Percentiles rank a stretch among this genome's conserved stretches.
Evolutionary conservation across 2,797 vertebrate genomes (phyloP).

Genomic region (Aulostomus chinensis): DNA sequence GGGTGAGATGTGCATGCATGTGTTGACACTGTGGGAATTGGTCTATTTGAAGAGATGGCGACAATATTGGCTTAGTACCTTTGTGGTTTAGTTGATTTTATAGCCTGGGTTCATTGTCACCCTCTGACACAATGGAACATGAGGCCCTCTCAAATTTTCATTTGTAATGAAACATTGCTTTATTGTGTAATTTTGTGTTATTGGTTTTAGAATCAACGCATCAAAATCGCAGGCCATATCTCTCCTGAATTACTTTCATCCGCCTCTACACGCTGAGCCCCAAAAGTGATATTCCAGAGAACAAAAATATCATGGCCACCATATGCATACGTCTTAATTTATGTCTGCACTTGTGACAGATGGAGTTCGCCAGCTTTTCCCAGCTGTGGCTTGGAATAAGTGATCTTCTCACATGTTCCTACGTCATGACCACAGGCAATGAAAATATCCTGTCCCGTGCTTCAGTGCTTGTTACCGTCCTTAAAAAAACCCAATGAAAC

Average conservation of each 20-base stretch:
- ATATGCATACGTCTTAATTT: too few species aligned
- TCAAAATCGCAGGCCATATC: background rate
- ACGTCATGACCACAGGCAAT: too few species aligned
- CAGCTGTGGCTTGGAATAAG: too few species aligned
- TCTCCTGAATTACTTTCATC: background rate
- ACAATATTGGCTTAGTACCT: constrained; percentile 8
- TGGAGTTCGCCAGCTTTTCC: too few species aligned
- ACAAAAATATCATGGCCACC: background rate
- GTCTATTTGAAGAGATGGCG: constrained; percentile 7
- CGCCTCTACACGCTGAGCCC: background rate
- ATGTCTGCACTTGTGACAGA: too few species aligned
- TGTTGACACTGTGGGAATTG: constrained; percentile 2
- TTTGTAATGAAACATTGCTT: background rate
- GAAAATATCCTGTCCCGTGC: too few species aligned
- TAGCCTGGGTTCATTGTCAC: background rate
- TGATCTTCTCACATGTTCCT: too few species aligned
- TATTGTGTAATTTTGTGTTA: background rate
- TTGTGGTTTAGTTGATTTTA: constrained; percentile 7
- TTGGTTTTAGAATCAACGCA: background rate
- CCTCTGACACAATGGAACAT: background rate
- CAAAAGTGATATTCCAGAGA: background rate
- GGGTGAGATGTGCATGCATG: background rate
- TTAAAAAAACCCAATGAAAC: too few species aligned
- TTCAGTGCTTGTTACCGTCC: too few species aligned
- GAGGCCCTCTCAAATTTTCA: background rate